phyloP scores from a whole-genome alignment of 2,113 vertebrate species.

The Steatornis caripensis region DNA sequence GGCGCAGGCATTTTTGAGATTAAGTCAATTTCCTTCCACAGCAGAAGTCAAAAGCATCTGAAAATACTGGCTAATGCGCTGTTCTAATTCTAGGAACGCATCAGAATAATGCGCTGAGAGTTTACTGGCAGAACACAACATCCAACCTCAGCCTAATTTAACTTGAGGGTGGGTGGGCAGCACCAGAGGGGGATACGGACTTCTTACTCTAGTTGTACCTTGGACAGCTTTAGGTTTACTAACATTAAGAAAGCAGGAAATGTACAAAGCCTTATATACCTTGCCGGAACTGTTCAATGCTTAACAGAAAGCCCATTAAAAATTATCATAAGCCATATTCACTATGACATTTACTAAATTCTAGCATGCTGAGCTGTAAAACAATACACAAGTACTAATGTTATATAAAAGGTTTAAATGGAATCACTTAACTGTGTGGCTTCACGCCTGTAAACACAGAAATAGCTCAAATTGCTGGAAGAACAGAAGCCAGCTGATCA shows the following conservation, averaged over 20 bases:
- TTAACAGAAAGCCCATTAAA: not conserved
- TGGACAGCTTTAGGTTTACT: not conserved
- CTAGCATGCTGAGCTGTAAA: not conserved
- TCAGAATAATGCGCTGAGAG: not conserved
- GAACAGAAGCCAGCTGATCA: not conserved
- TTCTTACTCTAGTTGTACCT: not conserved
- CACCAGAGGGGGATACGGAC: not conserved
- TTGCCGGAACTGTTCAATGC: not conserved
- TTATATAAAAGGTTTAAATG: not conserved
- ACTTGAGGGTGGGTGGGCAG: not conserved
- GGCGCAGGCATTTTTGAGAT: not conserved
- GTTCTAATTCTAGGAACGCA: not conserved
- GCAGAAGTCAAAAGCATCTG: not conserved
- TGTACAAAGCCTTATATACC: not conserved
- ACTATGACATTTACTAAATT: not conserved
- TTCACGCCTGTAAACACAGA: not conserved
- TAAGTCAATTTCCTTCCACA: not conserved
- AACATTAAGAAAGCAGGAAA: not conserved
- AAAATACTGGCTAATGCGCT: not conserved
- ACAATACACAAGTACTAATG: not conserved
- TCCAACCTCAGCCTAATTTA: not conserved
- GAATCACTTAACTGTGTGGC: not conserved
- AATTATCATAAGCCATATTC: not conserved
- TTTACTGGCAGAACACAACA: not conserved
- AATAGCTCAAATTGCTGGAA: slow-evolving; percentile 13